A percentile compares a stretch with the other conserved stretches of the same genome.
These are phyloP conservation scores for Frankliniella fusca DNA, from an alignment of 2,888 invertebrate genomes.

Conservation along the genomic window DNA sequence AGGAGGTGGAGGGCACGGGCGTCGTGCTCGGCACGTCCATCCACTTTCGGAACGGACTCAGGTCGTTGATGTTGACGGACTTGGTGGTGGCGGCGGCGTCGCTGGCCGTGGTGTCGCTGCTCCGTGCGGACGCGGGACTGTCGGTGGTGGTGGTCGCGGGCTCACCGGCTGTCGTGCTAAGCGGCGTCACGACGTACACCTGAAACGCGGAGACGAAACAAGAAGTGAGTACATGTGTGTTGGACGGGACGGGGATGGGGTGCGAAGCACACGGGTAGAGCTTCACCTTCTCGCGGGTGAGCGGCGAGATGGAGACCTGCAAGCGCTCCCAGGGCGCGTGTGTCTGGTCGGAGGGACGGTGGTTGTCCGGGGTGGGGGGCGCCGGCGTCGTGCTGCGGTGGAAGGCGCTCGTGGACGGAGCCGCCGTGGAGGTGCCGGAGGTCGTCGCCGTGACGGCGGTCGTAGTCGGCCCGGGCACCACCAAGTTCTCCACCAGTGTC, in stretches of 20 bases:
- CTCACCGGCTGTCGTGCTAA: constrained; percentile 52
- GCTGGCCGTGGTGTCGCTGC: neutral
- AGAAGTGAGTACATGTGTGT: no score
- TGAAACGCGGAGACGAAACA: neutral
- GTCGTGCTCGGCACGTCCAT: constrained; percentile 4
- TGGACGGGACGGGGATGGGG: no score
- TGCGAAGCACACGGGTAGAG: neutral
- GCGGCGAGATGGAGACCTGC: constrained; percentile 67
- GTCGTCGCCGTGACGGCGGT: constrained; percentile 35
- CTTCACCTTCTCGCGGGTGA: constrained; percentile 63
- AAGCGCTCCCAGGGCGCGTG: constrained; percentile 61
- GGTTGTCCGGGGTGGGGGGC: constrained; percentile 33
- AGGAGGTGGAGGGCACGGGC: neutral
- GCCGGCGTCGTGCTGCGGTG: constrained; percentile 40
- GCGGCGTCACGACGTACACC: constrained; percentile 77
- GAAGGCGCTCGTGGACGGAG: constrained; percentile 40
- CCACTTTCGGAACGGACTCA: constrained; percentile 14
- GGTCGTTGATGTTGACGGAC: constrained; percentile 16
- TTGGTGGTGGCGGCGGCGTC: neutral
- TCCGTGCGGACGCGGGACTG: constrained; percentile 35
- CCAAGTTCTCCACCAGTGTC: constrained; percentile 38
- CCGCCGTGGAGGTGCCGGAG: constrained; percentile 37
- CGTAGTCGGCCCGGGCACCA: constrained; percentile 28
- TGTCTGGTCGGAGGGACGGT: constrained; percentile 43
- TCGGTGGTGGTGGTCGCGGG: constrained; percentile 42